Percentiles rank a stretch among this genome's conserved stretches.
Conservation (phyloP, 2,113 vertebrate species). For the Cephalopholis sonnerati region DNA sequence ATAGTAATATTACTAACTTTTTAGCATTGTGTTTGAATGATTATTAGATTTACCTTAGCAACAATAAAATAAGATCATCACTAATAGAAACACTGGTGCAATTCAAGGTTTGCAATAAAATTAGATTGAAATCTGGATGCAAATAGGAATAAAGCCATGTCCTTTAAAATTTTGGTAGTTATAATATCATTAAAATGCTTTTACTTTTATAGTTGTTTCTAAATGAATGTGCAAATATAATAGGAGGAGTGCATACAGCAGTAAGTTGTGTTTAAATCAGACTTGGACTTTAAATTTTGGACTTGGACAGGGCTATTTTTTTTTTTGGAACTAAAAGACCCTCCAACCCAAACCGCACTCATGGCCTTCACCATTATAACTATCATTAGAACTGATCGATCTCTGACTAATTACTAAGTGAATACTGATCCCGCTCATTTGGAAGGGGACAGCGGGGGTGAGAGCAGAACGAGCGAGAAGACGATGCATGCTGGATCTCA, state of each 20-base stretch:
- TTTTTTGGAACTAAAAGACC: background rate
- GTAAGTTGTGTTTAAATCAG: constrained; percentile 20
- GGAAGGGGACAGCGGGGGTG: constrained; percentile 23
- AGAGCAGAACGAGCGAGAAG: constrained; percentile 25
- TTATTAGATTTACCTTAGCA: background rate
- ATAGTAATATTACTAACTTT: background rate
- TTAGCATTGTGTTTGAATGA: background rate
- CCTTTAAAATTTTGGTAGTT: background rate
- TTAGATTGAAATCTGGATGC: background rate
- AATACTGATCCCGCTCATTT: constrained; percentile 49
- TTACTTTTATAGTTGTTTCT: background rate
- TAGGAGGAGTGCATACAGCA: background rate
- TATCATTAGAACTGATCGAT: constrained; percentile 59
- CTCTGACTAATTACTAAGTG: constrained; percentile 66
- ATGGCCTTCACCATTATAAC: constrained; percentile 45
- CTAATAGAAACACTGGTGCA: background rate
- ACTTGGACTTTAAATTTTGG: constrained; percentile 23
- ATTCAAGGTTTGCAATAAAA: constrained; percentile 14
- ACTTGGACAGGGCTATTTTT: background rate
- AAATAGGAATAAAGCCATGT: background rate
- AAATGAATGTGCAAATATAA: background rate
- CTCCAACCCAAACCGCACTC: background rate
- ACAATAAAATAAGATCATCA: background rate
- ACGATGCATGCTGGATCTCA: constrained; percentile 59
- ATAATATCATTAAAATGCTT: background rate